phyloP scores from a whole-genome alignment of 2,888 invertebrate species.

The Platycnemis pennipes region DNA sequence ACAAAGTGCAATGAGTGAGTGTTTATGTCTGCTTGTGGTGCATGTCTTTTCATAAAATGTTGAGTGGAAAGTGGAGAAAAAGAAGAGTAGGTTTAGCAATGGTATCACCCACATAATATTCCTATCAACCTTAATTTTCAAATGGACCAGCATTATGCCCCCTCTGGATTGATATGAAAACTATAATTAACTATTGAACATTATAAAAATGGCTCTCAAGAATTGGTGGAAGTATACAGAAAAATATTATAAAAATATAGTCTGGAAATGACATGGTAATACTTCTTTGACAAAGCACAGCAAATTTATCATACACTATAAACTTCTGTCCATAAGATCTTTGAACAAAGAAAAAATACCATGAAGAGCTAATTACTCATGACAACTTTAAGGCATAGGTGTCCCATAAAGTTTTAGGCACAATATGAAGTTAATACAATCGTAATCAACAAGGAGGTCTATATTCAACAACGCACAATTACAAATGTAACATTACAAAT shows the following conservation, averaged over 20 bases:
- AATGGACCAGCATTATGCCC: constrained; percentile 29
- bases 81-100: constrained; percentile 42
- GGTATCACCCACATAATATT: constrained; percentile 49
- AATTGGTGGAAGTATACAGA: constrained; percentile 31
- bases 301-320: constrained; percentile 16
- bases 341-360: constrained; percentile 16
- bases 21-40: constrained; percentile 42
- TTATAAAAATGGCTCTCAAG: constrained; percentile 23
- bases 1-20: constrained; percentile 36
- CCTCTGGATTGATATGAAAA: constrained; percentile 49
- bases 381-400: constrained; percentile 71
- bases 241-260: background rate
- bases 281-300: constrained; percentile 43
- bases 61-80: constrained; percentile 37
- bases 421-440: constrained; percentile 69
- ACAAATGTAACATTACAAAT: constrained; percentile 72
- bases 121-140: constrained; percentile 39
- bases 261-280: constrained; percentile 39
- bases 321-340: constrained; percentile 15
- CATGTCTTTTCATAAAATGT: constrained; percentile 39
- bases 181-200: background rate
- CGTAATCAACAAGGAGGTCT: constrained; percentile 71
- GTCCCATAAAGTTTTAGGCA: constrained; percentile 73
- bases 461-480: constrained; percentile 71
- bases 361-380: constrained; percentile 21